Evolutionary conservation across 2,113 vertebrate genomes (phyloP), one percentile per base, ranked within the genome.

Genomic region (Thalassarche chlororhynchos): DNA sequence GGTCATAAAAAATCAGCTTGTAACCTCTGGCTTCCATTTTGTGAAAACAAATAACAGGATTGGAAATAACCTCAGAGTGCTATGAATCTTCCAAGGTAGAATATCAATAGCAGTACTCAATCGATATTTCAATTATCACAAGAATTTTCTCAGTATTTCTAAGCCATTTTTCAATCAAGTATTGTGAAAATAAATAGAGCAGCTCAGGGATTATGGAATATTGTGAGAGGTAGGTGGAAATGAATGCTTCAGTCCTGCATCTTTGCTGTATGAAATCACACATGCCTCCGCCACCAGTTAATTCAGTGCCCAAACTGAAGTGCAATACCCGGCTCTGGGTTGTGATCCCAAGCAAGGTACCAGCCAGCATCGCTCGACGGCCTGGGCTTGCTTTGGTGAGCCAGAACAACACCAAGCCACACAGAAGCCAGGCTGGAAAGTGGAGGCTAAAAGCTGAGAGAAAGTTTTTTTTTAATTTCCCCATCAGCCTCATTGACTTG

Each of bases 21-120:
- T 96, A 94, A 97, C 96, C 96, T 97, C 96, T 96, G 93, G 84
- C 89, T 97, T 96, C 84, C 87, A 96, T 97, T 97, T 91, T 97
- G 91, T 93, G 89, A 96, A 97, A 97, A 96, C 92, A 96, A 96
- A 97, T 93, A 97, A 84, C 46, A 85, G 84, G 95, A 51, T 49
- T 89, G 89, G 84, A 95, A 95, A 91, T 96, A 92, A 85, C 84
- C 93, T 93, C 86, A 69, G 81, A 94, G 87, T 51, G 61, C 65
- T 94, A 87, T 28, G 74, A 93, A 85, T 96, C 81, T 94, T 95
- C 70, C 61, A 58, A 76, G 91, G 81, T 65, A 89, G 91, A 95
- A 94, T 93, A 97, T 97, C 97, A 96, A 94, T 94, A 89, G 77
- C 92, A 91, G 81, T 91, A 85, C 60, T 94, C 81, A 93, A 85